phyloP scores from a whole-genome alignment of 2,113 vertebrate species.

The Peromyscus californicus region DNA sequence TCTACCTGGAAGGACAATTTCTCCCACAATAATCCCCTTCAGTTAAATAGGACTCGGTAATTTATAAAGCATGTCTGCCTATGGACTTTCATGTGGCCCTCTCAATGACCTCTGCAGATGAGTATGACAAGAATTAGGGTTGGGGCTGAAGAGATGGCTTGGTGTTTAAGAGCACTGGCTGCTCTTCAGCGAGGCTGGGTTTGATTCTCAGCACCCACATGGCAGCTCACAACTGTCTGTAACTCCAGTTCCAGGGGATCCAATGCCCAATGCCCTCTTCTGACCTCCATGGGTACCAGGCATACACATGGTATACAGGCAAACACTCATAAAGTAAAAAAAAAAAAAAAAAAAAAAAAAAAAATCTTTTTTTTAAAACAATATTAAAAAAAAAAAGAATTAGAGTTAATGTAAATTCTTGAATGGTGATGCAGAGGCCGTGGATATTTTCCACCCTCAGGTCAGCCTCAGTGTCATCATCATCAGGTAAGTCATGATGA shows the following conservation, averaged over 20 bases:
- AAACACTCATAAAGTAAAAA: background rate
- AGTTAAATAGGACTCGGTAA: slow-evolving; percentile 17
- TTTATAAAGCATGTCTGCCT: slow-evolving; percentile 30
- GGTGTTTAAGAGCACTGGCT: background rate
- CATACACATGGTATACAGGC: background rate
- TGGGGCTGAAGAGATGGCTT: background rate
- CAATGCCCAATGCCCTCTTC: background rate
- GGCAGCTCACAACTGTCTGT: background rate
- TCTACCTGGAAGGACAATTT: slow-evolving; percentile 43
- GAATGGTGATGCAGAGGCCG: background rate
- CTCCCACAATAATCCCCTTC: slow-evolving; percentile 45
- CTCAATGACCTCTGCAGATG: background rate
- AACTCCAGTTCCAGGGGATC: background rate
- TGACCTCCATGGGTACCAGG: background rate
- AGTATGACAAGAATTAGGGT: background rate
- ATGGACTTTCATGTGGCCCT: slow-evolving; percentile 47
- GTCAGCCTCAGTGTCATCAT: background rate
- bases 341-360: background rate
- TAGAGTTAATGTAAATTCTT: background rate
- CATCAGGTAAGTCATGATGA: background rate
- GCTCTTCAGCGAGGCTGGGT: background rate
- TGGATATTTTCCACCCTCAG: background rate
- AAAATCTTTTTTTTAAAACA: background rate
- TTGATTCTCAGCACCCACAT: background rate
- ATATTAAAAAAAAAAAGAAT: background rate